phyloP scores from a whole-genome alignment of 2,797 vertebrate genomes.

The Lacerta viridis region DNA sequence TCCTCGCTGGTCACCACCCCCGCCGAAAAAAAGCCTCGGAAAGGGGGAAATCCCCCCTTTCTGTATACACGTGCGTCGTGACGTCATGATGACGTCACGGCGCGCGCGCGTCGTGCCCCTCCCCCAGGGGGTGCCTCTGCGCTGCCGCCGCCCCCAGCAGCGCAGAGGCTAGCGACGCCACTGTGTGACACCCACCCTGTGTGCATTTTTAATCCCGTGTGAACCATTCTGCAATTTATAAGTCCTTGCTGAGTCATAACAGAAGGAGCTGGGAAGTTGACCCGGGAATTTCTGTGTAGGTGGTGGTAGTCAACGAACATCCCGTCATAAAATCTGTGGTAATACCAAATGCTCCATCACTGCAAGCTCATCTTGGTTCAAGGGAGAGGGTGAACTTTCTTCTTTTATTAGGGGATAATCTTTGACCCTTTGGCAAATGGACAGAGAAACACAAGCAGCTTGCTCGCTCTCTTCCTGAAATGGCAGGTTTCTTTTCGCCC shows the following conservation, averaged over 20 bases:
- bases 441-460: background rate
- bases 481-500: background rate
- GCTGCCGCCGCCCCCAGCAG: too few species aligned
- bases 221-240: conserved; percentile 9
- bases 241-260: conserved; percentile 29
- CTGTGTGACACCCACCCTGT: too few species aligned
- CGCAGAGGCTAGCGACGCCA: too few species aligned
- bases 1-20: too few species aligned
- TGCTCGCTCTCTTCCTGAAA: background rate
- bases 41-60: too few species aligned
- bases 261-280: conserved; percentile 8
- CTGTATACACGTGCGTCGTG: too few species aligned
- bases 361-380: background rate
- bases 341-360: background rate
- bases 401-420: background rate
- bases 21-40: too few species aligned
- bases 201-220: background rate
- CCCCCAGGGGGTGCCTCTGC: too few species aligned
- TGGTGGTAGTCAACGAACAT: background rate
- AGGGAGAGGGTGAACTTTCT: background rate
- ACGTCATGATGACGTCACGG: too few species aligned
- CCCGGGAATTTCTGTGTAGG: conserved; percentile 19
- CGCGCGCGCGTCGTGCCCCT: too few species aligned
- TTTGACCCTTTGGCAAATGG: background rate
- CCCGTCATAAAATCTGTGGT: background rate